Evolutionary conservation across 2,113 vertebrate species (phyloP), one percentile per base, ranked within the genome.

Genomic region (Equus przewalskii): DNA sequence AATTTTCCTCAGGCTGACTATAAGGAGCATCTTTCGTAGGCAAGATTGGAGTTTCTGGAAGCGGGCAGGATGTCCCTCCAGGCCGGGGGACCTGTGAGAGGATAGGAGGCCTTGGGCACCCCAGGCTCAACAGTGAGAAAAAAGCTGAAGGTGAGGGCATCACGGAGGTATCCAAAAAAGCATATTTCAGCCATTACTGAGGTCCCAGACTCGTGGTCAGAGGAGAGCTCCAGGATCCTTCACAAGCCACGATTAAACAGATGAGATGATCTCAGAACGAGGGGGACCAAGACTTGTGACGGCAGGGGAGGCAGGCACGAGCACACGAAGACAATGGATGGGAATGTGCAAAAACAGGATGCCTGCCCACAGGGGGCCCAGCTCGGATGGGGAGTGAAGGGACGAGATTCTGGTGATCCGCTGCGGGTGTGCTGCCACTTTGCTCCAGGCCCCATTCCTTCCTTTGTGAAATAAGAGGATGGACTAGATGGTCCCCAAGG

Each of bases 281-380:
- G 19, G 28, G 11, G 1, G 7, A 36, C 26, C 8, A 2, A 13
- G 56, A 6, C 13, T 28, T 54, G 51, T 21, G 12, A 44, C 0
- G 19, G 33, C 22, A 18, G 24, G 15, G 41, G 82, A 82, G 93
- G 92, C 94, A 89, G 91, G 76, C 95, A 97, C 73, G 30, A 86
- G 70, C 94, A 97, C 97, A 14, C 36, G 13, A 51, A 73, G 56
- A 28, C 9, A 60, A 51, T 19, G 3, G 80, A 8, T 18, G 13
- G 16, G 18, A 26, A 49, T 21, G 26, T 19, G 7, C 24, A 54
- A 30, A 30, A 89, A 26, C 12, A 70, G 46, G 60, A 30, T 6
- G 21, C 56, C 10, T 49, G 24, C 16, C 54, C 21, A 0, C 33
- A 21, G 41, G 62, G 30, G 54, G 15, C 14, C 3, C 0, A 9